These are phyloP conservation scores for Chaetodon trifascialis DNA, from an alignment of 2,113 vertebrate genomes.

Conservation along the genomic window DNA sequence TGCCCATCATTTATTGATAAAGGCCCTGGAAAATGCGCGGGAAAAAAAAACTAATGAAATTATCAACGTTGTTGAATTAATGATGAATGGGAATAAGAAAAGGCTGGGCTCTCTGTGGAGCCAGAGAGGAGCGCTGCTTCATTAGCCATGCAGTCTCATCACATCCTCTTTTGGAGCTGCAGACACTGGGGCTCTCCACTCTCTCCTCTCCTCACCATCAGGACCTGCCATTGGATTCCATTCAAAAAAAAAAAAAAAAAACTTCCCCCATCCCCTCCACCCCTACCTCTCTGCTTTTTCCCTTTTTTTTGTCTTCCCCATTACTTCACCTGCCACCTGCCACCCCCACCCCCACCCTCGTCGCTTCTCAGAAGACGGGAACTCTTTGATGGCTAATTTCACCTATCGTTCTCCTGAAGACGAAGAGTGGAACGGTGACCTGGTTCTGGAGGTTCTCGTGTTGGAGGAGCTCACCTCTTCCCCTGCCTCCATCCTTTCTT, in stretches of 20 bases:
- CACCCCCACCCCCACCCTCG: constrained; percentile 23
- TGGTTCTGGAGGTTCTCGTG: constrained; percentile 51
- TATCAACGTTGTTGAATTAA: constrained; percentile 99
- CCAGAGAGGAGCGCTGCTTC: constrained; percentile 84
- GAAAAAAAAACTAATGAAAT: constrained; percentile 92
- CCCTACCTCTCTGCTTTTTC: constrained; percentile 26
- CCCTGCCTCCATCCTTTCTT: constrained; percentile 15
- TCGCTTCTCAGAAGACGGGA: constrained; percentile 53
- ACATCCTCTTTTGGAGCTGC: constrained; percentile 90
- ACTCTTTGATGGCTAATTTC: constrained; percentile 76
- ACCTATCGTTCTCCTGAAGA: constrained; percentile 71
- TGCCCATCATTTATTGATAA: constrained; percentile 97
- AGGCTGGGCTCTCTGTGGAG: constrained; percentile 90
- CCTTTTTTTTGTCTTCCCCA: constrained; percentile 15
- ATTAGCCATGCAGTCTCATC: constrained; percentile 96
- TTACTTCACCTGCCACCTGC: constrained; percentile 69
- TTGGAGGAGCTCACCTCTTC: constrained; percentile 57
- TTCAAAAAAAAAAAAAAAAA: constrained; percentile 81
- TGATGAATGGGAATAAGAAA: constrained; percentile 98
- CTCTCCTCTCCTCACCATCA: constrained; percentile 77
- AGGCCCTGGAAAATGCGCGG: constrained; percentile 83
- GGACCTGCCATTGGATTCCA: constrained; percentile 89
- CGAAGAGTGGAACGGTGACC: constrained; percentile 54
- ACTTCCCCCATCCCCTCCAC: constrained; percentile 36
- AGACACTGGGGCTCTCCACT: constrained; percentile 84